A percentile compares a stretch with the other conserved stretches of the same genome.
These are phyloP conservation scores for Lasioglossum zephyrum DNA, from an alignment of 2,888 invertebrate species.

Conservation along the genomic window DNA sequence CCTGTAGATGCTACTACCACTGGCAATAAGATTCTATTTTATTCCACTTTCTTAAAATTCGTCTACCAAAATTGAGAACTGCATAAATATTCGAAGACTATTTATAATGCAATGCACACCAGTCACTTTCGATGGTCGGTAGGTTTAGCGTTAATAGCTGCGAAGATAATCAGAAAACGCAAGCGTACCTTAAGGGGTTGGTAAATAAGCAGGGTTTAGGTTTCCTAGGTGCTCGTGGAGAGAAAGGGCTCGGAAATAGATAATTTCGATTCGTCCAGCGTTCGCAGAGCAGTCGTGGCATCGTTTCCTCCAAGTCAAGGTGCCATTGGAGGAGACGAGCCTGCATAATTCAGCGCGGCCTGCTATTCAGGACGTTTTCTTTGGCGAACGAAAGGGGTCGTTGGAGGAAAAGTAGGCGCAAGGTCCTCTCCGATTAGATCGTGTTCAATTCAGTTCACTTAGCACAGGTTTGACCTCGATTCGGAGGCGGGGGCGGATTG, in stretches of 20 bases:
- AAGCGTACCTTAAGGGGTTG: neutral
- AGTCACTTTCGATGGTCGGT: no score
- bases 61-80: no score
- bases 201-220: neutral
- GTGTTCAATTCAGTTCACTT: conserved; percentile 64
- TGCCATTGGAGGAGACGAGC: neutral
- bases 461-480: conserved; percentile 71
- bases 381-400: conserved; percentile 6
- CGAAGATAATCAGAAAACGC: no score
- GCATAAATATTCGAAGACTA: no score
- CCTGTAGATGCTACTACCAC: no score
- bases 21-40: no score
- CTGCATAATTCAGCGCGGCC: neutral
- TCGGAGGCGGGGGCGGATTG: conserved; percentile 40
- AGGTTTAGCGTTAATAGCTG: no score
- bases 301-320: neutral
- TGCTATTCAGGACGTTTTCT: neutral
- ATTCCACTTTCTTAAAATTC: no score
- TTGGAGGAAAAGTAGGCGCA: conserved; percentile 57
- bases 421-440: conserved; percentile 71
- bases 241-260: neutral
- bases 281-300: neutral
- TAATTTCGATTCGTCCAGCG: neutral
- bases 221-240: neutral
- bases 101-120: no score